A percentile compares a stretch with the other conserved stretches of the same genome.
Evolutionary conservation across 2,888 invertebrate genomes (phyloP).

Genomic region (Hanleya hanleyi): DNA sequence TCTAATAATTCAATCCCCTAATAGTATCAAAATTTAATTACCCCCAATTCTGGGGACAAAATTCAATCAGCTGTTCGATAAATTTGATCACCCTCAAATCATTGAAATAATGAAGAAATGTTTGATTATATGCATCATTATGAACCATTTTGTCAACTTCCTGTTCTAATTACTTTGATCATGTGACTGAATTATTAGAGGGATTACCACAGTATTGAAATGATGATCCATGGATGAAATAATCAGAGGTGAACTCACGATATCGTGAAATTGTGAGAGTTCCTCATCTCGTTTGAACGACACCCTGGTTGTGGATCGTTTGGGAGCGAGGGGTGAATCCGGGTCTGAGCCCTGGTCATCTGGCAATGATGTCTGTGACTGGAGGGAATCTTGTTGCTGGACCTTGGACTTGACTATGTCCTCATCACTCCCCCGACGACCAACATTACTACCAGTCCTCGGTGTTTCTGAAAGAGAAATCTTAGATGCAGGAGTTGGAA

Average conservation of each 20-base stretch:
- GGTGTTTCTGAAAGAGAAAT: neutral
- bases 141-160: no score
- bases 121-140: constrained; percentile 30
- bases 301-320: constrained; percentile 25
- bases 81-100: no score
- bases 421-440: constrained; percentile 30
- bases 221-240: constrained; percentile 13
- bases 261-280: constrained; percentile 46
- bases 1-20: no score
- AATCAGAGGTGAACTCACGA: constrained; percentile 36
- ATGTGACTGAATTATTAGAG: no score
- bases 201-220: no score
- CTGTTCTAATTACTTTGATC: no score
- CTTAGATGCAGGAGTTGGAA: no score
- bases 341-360: neutral
- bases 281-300: constrained; percentile 49
- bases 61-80: no score
- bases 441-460: neutral
- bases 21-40: no score
- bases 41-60: no score
- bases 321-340: neutral
- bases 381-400: neutral
- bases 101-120: no score
- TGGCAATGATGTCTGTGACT: neutral
- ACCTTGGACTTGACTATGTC: constrained; percentile 30